These are phyloP conservation scores for Argopecten irradians DNA, from an alignment of 1,140 invertebrate genomes.

Conservation along the genomic window DNA sequence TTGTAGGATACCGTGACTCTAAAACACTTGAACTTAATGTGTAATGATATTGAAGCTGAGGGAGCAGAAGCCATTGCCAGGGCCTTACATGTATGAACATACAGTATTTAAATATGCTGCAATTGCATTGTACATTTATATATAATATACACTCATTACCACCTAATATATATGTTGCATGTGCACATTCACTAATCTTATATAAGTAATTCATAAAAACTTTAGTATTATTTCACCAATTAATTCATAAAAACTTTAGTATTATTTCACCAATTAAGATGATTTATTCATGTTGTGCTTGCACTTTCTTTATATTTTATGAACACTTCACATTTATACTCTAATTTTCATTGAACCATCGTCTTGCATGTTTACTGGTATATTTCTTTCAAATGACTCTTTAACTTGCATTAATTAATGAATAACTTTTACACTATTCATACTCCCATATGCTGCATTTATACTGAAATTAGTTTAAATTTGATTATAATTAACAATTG, in stretches of 20 bases:
- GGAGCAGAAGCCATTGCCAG: conserved; percentile 71
- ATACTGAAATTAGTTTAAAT: neutral
- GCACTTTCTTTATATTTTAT: neutral
- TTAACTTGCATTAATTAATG: too few species aligned
- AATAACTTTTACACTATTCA: too few species aligned
- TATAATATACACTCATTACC: neutral
- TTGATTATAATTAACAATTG: neutral
- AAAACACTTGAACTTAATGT: conserved; percentile 74
- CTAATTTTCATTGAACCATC: neutral
- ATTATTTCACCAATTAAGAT: too few species aligned
- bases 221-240: too few species aligned
- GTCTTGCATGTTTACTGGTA: too few species aligned
- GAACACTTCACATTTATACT: neutral
- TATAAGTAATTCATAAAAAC: too few species aligned
- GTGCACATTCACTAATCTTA: too few species aligned
- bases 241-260: too few species aligned
- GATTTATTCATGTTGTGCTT: neutral
- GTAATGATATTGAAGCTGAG: conserved; percentile 73
- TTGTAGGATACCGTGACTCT: conserved; percentile 65
- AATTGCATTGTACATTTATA: neutral
- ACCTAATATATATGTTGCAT: too few species aligned
- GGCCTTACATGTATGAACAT: conserved; percentile 65
- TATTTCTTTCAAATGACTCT: too few species aligned
- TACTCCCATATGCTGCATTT: too few species aligned
- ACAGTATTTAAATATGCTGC: neutral